Percentiles rank a stretch among this genome's conserved stretches.
Evolutionary conservation across 2,888 invertebrate genomes (phyloP).

Genomic region (Tillus elongatus): DNA sequence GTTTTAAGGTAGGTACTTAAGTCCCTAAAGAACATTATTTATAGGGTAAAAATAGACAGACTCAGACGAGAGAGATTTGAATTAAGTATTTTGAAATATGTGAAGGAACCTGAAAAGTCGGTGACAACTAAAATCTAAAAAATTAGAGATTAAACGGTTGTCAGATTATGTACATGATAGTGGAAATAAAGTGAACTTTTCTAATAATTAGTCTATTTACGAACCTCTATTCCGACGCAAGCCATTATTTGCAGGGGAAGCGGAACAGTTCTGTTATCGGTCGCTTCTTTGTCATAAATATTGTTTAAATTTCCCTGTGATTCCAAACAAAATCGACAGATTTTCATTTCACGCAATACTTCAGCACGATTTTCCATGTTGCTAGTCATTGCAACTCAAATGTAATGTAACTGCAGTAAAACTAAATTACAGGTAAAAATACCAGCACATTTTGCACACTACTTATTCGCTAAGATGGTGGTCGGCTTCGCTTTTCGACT

Average conservation of each 20-base stretch:
- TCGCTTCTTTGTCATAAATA: slow-evolving; percentile 53
- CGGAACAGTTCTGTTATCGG: slow-evolving; percentile 51
- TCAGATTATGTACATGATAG: no score
- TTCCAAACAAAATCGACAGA: slow-evolving; percentile 67
- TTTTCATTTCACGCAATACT: slow-evolving; percentile 49
- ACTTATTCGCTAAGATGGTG: slow-evolving; percentile 32
- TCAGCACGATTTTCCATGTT: slow-evolving; percentile 21
- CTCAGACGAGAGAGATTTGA: no score
- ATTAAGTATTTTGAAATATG: no score
- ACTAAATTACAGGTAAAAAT: slow-evolving; percentile 7
- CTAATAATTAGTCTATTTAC: slow-evolving; percentile 30
- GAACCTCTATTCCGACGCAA: slow-evolving; percentile 67
- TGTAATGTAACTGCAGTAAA: background rate
- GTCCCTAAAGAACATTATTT: no score
- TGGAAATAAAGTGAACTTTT: no score
- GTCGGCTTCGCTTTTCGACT: slow-evolving; percentile 31
- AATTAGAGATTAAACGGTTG: no score
- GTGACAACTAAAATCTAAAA: no score
- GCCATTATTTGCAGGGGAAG: slow-evolving; percentile 69
- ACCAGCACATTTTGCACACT: slow-evolving; percentile 22
- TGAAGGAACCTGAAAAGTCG: no score
- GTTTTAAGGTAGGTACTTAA: no score
- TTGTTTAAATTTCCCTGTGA: slow-evolving; percentile 54
- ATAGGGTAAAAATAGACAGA: no score
- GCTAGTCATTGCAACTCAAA: background rate